phyloP scores from a whole-genome alignment of 2,888 invertebrate species.

The Dasysyrphus albostriatus region DNA sequence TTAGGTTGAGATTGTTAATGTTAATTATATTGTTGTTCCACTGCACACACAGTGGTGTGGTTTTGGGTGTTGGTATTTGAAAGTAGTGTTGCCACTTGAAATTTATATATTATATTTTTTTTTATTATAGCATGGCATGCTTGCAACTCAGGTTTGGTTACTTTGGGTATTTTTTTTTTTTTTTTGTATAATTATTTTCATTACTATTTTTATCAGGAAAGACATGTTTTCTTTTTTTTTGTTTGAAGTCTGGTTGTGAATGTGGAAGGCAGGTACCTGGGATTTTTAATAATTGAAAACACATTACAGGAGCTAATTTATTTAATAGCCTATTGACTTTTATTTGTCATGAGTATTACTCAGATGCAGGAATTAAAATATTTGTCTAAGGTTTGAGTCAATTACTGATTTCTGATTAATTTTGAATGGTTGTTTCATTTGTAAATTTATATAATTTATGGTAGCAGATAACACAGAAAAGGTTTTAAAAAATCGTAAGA shows the following conservation, averaged over 20 bases:
- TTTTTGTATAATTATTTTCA: background rate
- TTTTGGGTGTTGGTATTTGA: constrained; percentile 12
- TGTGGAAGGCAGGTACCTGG: constrained; percentile 11
- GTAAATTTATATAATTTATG: too few relatives aligned
- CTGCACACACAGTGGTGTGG: background rate
- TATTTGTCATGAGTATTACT: background rate
- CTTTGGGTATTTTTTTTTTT: background rate
- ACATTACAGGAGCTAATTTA: constrained; percentile 37
- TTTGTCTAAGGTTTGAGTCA: background rate
- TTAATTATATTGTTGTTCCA: constrained; percentile 62
- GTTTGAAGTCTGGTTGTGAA: background rate
- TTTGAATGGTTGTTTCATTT: too few relatives aligned
- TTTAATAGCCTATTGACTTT: background rate
- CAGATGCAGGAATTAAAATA: background rate
- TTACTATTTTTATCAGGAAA: constrained; percentile 23
- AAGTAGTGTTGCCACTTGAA: constrained; percentile 62
- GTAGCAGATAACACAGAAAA: too few relatives aligned
- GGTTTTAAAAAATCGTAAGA: too few relatives aligned
- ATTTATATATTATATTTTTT: background rate
- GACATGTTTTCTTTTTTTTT: constrained; percentile 36
- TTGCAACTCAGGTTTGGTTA: constrained; percentile 43
- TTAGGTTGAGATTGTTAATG: constrained; percentile 58
- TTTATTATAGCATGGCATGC: background rate
- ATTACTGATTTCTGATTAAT: too few relatives aligned
- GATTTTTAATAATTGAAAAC: constrained; percentile 20